phyloP scores from a whole-genome alignment of 2,797 vertebrate species.

The Tarsius wallacei region DNA sequence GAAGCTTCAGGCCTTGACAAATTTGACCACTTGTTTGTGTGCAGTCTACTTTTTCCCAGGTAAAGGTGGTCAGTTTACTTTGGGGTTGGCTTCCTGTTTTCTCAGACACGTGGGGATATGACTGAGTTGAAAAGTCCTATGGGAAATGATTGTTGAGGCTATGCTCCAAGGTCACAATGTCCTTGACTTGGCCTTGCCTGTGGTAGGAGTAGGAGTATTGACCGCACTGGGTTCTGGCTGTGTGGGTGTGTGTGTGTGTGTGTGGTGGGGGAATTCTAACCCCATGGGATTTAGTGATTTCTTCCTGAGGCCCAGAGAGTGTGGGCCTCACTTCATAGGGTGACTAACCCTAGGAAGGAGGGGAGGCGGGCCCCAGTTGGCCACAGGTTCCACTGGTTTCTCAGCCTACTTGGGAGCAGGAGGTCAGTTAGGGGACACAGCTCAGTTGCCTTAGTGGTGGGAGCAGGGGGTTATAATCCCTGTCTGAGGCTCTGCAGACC shows the following conservation, averaged over 20 bases:
- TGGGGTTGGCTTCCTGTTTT: constrained; percentile 71
- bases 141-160: constrained; percentile 50
- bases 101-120: constrained; percentile 49
- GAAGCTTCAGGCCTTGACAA: neutral
- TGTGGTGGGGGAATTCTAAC: constrained; percentile 48
- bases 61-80: neutral
- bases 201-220: neutral
- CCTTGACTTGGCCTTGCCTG: neutral
- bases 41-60: constrained; percentile 56
- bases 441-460: neutral
- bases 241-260: neutral
- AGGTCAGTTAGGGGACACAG: neutral
- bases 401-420: neutral
- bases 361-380: neutral
- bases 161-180: neutral
- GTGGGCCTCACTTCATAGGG: constrained; percentile 9
- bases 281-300: neutral
- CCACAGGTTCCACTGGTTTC: neutral
- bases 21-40: constrained; percentile 54
- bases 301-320: neutral
- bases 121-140: constrained; percentile 30
- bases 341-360: neutral
- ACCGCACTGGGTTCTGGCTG: constrained; percentile 10
- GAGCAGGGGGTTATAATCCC: no score
- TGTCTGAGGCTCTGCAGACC: neutral